Evolutionary conservation across 1,140 invertebrate species (phyloP).

Genomic region (Telenomus remus): DNA sequence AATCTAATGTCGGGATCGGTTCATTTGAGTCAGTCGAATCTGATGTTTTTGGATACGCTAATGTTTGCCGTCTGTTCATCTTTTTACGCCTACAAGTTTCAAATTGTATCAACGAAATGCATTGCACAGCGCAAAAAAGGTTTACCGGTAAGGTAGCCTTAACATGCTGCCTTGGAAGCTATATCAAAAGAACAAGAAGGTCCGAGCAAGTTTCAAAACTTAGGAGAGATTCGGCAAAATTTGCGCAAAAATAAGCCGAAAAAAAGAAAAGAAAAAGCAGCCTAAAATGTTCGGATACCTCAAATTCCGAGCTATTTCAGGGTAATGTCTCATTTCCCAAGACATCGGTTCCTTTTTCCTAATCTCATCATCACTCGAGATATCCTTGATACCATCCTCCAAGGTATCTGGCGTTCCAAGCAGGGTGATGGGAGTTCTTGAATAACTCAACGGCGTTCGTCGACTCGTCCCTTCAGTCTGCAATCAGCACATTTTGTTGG

Average conservation of each 20-base stretch:
- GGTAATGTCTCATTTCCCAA: slow-evolving; percentile 63
- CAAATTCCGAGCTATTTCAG: slow-evolving; percentile 53
- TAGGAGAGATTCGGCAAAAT: too few species aligned
- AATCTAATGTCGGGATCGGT: slow-evolving; percentile 61
- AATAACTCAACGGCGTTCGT: slow-evolving; percentile 63
- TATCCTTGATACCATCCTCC: slow-evolving; percentile 61
- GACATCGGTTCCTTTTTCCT: slow-evolving; percentile 45
- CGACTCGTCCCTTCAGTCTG: slow-evolving; percentile 71
- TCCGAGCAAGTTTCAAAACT: too few species aligned
- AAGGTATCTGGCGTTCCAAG: slow-evolving; percentile 65
- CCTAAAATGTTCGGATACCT: slow-evolving; percentile 51
- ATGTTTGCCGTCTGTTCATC: slow-evolving; percentile 50
- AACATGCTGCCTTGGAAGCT: too few species aligned
- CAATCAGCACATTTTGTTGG: not conserved
- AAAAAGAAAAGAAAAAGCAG: not conserved
- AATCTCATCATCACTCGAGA: slow-evolving; percentile 67
- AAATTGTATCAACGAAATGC: not conserved
- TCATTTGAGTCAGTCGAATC: slow-evolving; percentile 43
- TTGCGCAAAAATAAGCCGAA: not conserved
- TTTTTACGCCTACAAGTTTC: slow-evolving; percentile 53
- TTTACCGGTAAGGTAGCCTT: too few species aligned
- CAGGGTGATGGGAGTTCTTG: slow-evolving; percentile 64
- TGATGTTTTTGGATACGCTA: slow-evolving; percentile 35
- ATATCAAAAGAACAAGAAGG: too few species aligned
- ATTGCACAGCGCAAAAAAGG: too few species aligned